Percentiles rank a stretch among this genome's conserved stretches.
phyloP scores from a whole-genome alignment of 2,113 vertebrate genomes.

The Sapajus apella region DNA sequence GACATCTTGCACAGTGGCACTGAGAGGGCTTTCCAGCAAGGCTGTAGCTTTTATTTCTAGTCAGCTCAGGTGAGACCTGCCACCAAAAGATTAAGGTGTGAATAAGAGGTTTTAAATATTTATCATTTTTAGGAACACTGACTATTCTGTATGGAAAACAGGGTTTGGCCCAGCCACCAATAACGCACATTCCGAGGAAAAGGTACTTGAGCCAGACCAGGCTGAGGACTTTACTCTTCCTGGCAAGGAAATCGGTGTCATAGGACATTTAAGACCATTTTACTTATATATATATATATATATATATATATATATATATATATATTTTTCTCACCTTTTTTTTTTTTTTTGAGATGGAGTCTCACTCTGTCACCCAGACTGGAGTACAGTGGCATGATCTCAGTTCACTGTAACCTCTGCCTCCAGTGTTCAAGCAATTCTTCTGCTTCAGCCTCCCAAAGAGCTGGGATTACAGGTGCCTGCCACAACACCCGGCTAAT shows the following conservation, averaged over 20 bases:
- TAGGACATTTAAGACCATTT: background rate
- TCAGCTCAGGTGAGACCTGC: slow-evolving; percentile 92
- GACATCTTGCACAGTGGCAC: slow-evolving; percentile 90
- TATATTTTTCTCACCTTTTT: no score
- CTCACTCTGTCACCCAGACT: no score
- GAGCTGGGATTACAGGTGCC: no score
- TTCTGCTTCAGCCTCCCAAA: no score
- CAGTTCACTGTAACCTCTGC: no score
- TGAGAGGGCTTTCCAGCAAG: slow-evolving; percentile 87
- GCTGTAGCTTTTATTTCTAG: slow-evolving; percentile 91
- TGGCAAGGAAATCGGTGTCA: background rate
- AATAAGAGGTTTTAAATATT: background rate
- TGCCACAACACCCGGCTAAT: no score
- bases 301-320: no score
- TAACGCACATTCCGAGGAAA: background rate
- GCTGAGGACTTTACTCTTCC: background rate
- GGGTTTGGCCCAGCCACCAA: background rate
- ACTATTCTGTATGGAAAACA: background rate
- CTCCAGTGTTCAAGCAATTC: no score
- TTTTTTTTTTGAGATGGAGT: no score
- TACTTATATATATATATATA: no score
- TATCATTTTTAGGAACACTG: background rate
- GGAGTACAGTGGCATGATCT: no score
- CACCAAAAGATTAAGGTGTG: slow-evolving; percentile 29
- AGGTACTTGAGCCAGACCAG: background rate